A percentile compares a stretch with the other conserved stretches of the same genome.
Conservation (phyloP, 2,113 vertebrate genomes). For the Tyto alba region DNA sequence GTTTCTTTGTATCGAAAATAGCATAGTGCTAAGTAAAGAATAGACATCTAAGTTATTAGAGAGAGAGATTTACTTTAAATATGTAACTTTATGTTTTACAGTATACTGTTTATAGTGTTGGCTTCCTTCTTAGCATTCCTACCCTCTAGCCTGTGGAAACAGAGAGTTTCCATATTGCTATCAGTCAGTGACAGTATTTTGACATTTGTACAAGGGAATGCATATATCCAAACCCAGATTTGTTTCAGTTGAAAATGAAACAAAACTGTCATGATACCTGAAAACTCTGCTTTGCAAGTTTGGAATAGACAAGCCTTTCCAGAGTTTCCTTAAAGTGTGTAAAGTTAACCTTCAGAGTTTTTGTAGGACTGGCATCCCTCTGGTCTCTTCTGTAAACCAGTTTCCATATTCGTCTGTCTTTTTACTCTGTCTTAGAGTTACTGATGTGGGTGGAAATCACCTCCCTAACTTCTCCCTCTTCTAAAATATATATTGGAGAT, state of each 20-base stretch:
- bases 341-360: neutral
- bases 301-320: neutral
- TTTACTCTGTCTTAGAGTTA: neutral
- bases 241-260: neutral
- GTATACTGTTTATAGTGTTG: accelerated
- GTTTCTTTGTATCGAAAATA: neutral
- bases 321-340: neutral
- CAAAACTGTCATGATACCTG: neutral
- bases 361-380: neutral
- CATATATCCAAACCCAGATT: neutral
- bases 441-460: neutral
- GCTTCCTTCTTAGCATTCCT: neutral
- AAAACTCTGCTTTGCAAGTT: neutral
- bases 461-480: neutral
- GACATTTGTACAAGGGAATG: neutral
- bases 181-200: neutral
- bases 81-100: neutral
- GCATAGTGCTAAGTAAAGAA: neutral
- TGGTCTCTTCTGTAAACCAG: neutral
- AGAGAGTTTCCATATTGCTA: neutral
- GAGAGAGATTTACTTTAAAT: neutral
- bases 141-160: neutral
- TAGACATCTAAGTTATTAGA: neutral
- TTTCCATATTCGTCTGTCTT: neutral
- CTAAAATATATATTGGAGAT: neutral